Percentiles rank a stretch among this genome's conserved stretches.
Conservation (phyloP, 2,797 vertebrate genomes). For the Melanotaenia trifasciata region DNA sequence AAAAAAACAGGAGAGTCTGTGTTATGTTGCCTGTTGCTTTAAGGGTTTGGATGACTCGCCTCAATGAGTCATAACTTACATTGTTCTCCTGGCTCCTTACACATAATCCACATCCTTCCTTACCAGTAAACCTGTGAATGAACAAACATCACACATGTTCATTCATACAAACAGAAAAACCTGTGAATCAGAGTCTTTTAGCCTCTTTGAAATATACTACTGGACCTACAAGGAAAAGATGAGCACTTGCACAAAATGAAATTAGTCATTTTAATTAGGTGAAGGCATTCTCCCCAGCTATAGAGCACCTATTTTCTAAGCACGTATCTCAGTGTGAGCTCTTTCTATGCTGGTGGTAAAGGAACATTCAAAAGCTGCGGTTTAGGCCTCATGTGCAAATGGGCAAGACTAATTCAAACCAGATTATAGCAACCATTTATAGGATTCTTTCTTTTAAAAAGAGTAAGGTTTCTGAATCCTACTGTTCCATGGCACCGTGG, state of each 20-base stretch:
- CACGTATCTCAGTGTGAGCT: conserved; percentile 5
- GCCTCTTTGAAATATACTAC: conserved; percentile 12
- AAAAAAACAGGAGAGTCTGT: background rate
- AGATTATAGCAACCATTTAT: background rate
- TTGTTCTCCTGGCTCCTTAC: conserved; percentile 41
- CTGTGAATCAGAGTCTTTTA: background rate
- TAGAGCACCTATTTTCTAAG: conserved; percentile 49
- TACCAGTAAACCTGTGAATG: conserved; percentile 59
- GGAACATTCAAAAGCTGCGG: background rate
- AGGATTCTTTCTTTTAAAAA: background rate
- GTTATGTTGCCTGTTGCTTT: conserved; percentile 22
- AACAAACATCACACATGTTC: conserved; percentile 46
- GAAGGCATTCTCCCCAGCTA: conserved; percentile 39
- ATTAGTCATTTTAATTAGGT: conserved; percentile 54
- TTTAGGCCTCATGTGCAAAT: background rate
- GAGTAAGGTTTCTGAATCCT: background rate
- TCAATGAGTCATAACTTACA: conserved; percentile 49
- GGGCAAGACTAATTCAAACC: background rate
- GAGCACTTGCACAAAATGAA: conserved; percentile 24
- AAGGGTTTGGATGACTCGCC: conserved; percentile 3
- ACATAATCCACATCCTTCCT: conserved; percentile 52
- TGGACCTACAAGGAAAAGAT: conserved; percentile 7
- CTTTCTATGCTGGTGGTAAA: background rate
- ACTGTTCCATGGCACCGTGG: background rate
- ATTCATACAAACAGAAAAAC: conserved; percentile 31